Evolutionary conservation across 2,797 vertebrate species (phyloP).

Genomic region (Pseudopleuronectes americanus): DNA sequence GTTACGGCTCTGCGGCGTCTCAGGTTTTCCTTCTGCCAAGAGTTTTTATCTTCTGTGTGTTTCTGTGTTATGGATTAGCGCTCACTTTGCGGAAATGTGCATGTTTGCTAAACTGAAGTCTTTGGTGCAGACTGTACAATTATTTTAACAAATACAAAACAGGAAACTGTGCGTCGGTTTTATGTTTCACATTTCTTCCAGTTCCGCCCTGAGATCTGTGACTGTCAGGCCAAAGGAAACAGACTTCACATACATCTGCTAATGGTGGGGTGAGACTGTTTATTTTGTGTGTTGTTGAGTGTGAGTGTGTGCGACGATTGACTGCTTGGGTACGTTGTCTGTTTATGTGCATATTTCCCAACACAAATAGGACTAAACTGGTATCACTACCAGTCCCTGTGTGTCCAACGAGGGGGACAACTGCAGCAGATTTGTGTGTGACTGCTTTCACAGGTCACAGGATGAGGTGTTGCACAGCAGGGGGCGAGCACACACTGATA

Average conservation of each 20-base stretch:
- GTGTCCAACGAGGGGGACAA: constrained; percentile 20
- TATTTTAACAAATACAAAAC: constrained; percentile 58
- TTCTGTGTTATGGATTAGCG: constrained; percentile 31
- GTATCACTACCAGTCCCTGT: constrained; percentile 5
- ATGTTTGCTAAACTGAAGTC: constrained; percentile 24
- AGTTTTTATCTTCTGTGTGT: constrained; percentile 56
- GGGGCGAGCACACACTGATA: constrained; percentile 32
- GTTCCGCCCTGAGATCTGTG: constrained; percentile 37
- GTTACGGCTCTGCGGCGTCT: constrained; percentile 54
- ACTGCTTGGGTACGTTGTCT: constrained; percentile 1
- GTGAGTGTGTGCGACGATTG: not conserved
- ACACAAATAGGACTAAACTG: constrained; percentile 32
- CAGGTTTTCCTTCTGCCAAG: constrained; percentile 68
- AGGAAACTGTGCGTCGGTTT: constrained; percentile 45
- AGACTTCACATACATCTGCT: constrained; percentile 72
- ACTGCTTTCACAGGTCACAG: constrained; percentile 43
- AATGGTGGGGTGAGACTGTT: constrained; percentile 55
- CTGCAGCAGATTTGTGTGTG: constrained; percentile 32
- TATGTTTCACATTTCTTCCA: constrained; percentile 35
- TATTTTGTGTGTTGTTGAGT: constrained; percentile 55
- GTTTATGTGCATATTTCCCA: constrained; percentile 10
- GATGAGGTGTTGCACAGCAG: constrained; percentile 42
- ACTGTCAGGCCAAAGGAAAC: constrained; percentile 54
- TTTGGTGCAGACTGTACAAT: constrained; percentile 36
- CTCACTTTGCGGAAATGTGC: constrained; percentile 31